phyloP scores from a whole-genome alignment of 2,888 invertebrate genomes.

The Nasonia oneida region DNA sequence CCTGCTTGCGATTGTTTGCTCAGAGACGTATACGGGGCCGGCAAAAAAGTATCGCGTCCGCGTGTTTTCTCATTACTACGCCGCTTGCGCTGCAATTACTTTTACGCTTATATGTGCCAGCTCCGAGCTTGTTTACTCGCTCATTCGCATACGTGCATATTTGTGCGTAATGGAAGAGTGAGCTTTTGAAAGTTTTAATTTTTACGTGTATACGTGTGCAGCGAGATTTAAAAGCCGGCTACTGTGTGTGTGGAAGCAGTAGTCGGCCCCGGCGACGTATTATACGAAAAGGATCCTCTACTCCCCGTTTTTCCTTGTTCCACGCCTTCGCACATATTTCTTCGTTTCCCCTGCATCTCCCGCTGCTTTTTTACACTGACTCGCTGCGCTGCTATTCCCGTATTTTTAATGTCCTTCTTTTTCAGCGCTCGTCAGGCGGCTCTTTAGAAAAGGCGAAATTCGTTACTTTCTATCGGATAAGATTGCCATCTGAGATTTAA shows the following conservation, averaged over 20 bases:
- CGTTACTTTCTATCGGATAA: background rate
- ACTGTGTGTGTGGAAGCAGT: too few relatives aligned
- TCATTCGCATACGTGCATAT: background rate
- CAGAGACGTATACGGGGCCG: too few relatives aligned
- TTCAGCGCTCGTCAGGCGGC: background rate
- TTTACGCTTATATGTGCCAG: background rate
- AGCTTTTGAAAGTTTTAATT: background rate
- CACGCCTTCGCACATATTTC: background rate
- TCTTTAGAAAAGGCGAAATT: background rate
- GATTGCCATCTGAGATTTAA: background rate
- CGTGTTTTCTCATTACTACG: conserved; percentile 39
- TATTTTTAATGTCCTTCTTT: background rate
- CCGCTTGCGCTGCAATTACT: conserved; percentile 25
- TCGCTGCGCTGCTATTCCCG: background rate
- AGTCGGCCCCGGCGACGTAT: too few relatives aligned
- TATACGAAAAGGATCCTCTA: background rate
- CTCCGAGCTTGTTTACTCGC: background rate
- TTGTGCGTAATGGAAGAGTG: too few relatives aligned
- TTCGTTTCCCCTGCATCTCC: conserved; percentile 24
- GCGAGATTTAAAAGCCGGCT: too few relatives aligned
- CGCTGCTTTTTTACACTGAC: background rate
- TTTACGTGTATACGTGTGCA: background rate
- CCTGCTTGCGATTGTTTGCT: conserved; percentile 39
- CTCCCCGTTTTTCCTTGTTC: background rate
- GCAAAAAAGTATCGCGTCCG: background rate